Evolutionary conservation across 2,888 invertebrate genomes (phyloP).

Genomic region (Alloplasta piceator): DNA sequence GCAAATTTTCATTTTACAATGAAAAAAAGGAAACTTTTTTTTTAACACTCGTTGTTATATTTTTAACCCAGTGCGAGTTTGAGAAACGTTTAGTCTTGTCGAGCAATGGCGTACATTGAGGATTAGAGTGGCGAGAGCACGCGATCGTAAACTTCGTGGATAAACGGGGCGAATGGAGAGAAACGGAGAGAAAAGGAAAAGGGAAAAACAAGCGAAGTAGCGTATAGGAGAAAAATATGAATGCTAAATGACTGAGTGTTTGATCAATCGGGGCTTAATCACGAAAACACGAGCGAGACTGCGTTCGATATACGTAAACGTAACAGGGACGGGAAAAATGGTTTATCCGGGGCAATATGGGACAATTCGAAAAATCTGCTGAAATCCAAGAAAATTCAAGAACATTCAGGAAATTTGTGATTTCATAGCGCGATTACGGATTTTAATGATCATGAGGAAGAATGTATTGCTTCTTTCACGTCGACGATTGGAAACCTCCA

Average conservation of each 20-base stretch:
- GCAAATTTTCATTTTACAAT: no score
- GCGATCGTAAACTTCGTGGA: slow-evolving; percentile 52
- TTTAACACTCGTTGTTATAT: not conserved
- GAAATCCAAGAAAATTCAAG: no score
- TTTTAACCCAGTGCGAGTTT: slow-evolving; percentile 27
- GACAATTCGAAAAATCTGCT: no score
- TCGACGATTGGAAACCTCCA: no score
- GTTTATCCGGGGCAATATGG: no score
- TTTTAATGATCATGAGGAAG: no score
- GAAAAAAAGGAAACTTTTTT: slow-evolving; percentile 10
- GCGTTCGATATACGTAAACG: no score
- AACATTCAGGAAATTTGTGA: no score
- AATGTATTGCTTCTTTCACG: no score
- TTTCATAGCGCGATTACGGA: no score
- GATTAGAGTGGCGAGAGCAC: slow-evolving; percentile 51
- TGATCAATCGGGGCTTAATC: slow-evolving; percentile 53
- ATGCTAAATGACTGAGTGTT: slow-evolving; percentile 61
- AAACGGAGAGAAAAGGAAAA: not conserved
- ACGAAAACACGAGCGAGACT: slow-evolving; percentile 40
- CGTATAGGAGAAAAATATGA: slow-evolving; percentile 58
- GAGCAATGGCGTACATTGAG: slow-evolving; percentile 16
- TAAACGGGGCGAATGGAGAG: slow-evolving; percentile 33
- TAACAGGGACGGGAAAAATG: no score
- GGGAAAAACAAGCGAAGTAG: not conserved
- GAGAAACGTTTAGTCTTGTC: slow-evolving; percentile 47